These are phyloP conservation scores for Deroplatys truncata DNA, from an alignment of 2,888 invertebrate species.

Conservation along the genomic window DNA sequence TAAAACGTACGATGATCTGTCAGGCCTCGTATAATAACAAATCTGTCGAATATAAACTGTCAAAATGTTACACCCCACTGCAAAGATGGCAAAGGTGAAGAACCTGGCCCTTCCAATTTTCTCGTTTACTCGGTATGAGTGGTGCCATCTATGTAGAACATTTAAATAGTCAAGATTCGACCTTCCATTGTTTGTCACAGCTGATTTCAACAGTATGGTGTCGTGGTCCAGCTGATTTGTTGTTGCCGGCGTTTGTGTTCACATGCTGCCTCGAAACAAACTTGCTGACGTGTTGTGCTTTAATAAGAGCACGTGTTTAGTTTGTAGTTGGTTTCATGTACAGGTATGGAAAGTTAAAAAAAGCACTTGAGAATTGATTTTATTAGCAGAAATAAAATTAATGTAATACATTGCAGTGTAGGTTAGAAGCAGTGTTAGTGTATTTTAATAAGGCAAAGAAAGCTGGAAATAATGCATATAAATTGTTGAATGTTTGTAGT, in stretches of 20 bases:
- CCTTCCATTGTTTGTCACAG: conserved; percentile 7
- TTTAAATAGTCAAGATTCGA: not conserved
- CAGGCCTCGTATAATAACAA: not conserved
- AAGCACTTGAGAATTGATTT: no score
- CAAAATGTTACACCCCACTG: conserved; percentile 1
- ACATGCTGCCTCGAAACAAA: not conserved
- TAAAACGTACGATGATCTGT: not conserved
- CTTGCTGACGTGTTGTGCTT: not conserved
- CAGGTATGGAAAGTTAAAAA: not conserved
- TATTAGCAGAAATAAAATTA: no score
- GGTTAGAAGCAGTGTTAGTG: no score
- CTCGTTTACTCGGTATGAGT: not conserved
- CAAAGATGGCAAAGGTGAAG: conserved; percentile 11
- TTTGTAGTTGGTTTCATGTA: not conserved
- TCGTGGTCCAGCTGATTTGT: not conserved
- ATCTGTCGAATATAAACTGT: not conserved
- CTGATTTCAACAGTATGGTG: conserved; percentile 5
- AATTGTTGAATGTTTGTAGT: not conserved
- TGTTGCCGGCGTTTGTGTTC: not conserved
- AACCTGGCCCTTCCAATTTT: not conserved
- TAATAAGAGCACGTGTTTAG: not conserved
- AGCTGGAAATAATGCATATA: no score
- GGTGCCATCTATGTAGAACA: conserved; percentile 12
- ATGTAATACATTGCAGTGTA: no score
- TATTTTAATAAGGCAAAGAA: no score